Evolutionary conservation across 2,797 vertebrate species (phyloP).

Genomic region (Amniataba percoides): DNA sequence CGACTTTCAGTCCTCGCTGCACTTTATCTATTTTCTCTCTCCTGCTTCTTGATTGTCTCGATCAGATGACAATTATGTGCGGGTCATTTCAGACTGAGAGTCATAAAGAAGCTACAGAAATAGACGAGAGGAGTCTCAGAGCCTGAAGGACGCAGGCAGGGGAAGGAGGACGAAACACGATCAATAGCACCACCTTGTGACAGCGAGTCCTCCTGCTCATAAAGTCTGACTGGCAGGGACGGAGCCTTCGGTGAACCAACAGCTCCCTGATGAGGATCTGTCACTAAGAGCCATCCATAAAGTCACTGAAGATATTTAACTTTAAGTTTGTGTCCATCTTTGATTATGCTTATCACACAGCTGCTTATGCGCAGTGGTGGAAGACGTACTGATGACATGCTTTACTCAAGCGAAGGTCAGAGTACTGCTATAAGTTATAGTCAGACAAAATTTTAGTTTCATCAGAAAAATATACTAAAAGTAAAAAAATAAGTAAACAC

Average conservation of each 20-base stretch:
- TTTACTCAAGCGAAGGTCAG: background rate
- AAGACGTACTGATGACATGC: background rate
- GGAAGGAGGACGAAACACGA: conserved; percentile 30
- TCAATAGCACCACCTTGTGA: conserved; percentile 54
- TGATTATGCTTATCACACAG: conserved; percentile 19
- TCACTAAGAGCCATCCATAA: conserved; percentile 15
- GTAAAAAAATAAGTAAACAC: background rate
- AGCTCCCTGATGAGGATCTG: conserved; percentile 20
- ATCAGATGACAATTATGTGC: conserved; percentile 49
- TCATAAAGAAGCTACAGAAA: conserved; percentile 40
- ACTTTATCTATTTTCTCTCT: conserved; percentile 47
- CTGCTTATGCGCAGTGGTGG: background rate
- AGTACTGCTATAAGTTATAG: background rate
- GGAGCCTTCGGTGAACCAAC: conserved; percentile 26
- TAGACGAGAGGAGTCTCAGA: conserved; percentile 26
- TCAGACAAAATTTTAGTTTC: background rate
- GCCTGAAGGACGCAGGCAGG: conserved; percentile 34
- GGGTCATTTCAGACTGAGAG: conserved; percentile 37
- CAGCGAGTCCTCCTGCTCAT: background rate
- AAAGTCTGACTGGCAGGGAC: conserved; percentile 3
- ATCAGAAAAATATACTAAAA: background rate
- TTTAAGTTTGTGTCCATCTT: conserved; percentile 16
- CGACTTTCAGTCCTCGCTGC: conserved; percentile 32
- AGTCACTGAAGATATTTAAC: conserved; percentile 24
- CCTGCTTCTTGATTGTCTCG: conserved; percentile 43